Conservation (phyloP, 1,140 invertebrate genomes). For the Pachypsylla venusta region DNA sequence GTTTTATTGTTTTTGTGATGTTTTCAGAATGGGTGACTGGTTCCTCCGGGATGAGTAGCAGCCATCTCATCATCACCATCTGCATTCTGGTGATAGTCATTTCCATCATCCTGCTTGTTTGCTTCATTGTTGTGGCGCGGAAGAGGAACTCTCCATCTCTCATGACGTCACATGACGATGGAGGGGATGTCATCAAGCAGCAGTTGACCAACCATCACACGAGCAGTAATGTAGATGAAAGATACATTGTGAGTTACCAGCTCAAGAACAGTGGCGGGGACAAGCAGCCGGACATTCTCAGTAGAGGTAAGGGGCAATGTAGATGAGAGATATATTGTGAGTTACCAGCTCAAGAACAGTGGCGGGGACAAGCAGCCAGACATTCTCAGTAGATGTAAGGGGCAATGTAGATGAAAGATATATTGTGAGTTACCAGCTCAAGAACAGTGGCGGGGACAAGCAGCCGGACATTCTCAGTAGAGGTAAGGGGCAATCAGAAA, state of each 20-base stretch:
- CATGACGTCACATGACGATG: not conserved
- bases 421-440: conserved; percentile 37
- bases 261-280: conserved; percentile 32
- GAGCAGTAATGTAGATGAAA: conserved; percentile 28
- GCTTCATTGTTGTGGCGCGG: not conserved
- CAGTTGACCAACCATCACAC: not conserved
- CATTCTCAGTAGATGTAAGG: conserved; percentile 37
- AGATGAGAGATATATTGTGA: conserved; percentile 39
- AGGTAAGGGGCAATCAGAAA: no score
- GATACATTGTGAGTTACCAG: conserved; percentile 38
- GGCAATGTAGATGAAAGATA: conserved; percentile 35
- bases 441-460: conserved; percentile 32
- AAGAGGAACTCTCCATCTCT: not conserved
- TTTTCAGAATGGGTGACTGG: conserved; percentile 9
- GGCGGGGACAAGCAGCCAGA: conserved; percentile 34
- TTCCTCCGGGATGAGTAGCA: not conserved
- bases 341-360: conserved; percentile 36
- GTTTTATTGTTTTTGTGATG: no score
- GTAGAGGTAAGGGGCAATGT: conserved; percentile 35
- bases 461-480: not conserved
- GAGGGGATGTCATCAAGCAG: not conserved
- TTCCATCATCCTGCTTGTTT: not conserved
- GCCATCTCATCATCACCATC: not conserved
- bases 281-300: conserved; percentile 39
- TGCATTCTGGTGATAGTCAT: not conserved